phyloP scores from a whole-genome alignment of 2,888 invertebrate species.

The Diarsia rubi region DNA sequence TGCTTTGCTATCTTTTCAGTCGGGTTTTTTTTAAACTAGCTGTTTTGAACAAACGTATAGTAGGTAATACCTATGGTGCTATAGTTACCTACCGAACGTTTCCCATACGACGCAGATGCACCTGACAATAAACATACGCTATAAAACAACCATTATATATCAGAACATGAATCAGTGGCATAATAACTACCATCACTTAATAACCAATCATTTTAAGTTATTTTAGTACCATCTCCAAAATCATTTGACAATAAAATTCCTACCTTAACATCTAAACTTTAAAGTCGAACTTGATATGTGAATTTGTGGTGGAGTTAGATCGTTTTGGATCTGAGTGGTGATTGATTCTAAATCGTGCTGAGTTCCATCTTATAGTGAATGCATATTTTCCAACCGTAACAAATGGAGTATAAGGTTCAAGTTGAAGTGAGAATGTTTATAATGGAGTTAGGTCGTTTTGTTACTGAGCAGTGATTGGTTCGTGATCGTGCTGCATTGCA shows the following conservation, averaged over 20 bases:
- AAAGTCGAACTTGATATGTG: neutral
- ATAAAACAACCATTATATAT: constrained; percentile 41
- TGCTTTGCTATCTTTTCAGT: too few relatives aligned
- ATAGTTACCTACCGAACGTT: neutral
- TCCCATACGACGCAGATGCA: constrained; percentile 48
- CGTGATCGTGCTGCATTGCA: constrained; percentile 88
- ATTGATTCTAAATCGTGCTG: constrained; percentile 81
- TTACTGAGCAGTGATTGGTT: constrained; percentile 65
- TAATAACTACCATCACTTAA: constrained; percentile 72
- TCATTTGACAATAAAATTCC: neutral
- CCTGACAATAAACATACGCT: constrained; percentile 31
- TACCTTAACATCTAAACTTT: neutral
- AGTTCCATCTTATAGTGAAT: constrained; percentile 6
- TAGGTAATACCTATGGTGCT: too few relatives aligned
- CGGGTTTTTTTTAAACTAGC: too few relatives aligned
- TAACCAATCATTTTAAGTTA: constrained; percentile 67
- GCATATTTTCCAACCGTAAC: neutral
- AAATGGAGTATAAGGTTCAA: neutral
- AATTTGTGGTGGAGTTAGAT: constrained; percentile 41
- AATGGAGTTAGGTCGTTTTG: constrained; percentile 63
- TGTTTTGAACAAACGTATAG: too few relatives aligned
- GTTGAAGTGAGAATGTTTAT: constrained; percentile 14
- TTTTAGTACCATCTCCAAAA: constrained; percentile 40
- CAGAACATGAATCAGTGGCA: constrained; percentile 67
- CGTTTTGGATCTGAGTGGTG: constrained; percentile 61